Conservation (phyloP, 2,888 invertebrate species). For the Cheilosia soror region DNA sequence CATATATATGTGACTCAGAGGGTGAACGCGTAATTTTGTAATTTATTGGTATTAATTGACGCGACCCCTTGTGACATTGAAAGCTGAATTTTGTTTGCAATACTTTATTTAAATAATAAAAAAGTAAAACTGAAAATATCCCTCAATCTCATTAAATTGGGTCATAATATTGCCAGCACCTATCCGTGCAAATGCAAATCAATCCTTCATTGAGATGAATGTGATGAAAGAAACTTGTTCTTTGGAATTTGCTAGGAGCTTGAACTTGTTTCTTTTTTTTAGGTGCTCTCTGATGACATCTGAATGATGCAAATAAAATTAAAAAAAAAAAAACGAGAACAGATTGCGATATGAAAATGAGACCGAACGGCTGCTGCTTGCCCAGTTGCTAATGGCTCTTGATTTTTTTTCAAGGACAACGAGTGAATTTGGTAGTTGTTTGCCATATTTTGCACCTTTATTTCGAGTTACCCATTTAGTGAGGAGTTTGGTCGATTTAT, state of each 20-base stretch:
- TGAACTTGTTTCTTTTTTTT: conserved; percentile 49
- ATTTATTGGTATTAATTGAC: conserved; percentile 42
- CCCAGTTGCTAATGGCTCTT: conserved; percentile 40
- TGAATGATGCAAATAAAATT: conserved; percentile 3
- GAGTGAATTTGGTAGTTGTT: conserved; percentile 21
- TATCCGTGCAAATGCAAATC: conserved; percentile 26
- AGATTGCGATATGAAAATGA: conserved; percentile 36
- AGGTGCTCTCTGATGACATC: conserved; percentile 15
- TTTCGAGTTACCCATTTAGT: conserved; percentile 33
- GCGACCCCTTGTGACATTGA: conserved; percentile 44
- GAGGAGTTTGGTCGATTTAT: conserved; percentile 11
- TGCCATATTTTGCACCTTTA: conserved; percentile 30
- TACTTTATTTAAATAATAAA: background rate
- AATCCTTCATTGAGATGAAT: conserved; percentile 34
- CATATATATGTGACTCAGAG: conserved; percentile 28
- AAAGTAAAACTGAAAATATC: conserved; percentile 11
- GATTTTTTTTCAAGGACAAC: conserved; percentile 61
- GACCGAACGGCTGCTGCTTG: conserved; percentile 23
- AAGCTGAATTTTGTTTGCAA: conserved; percentile 27
- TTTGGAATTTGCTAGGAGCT: conserved; percentile 51
- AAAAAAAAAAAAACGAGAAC: background rate
- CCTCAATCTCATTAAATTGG: conserved; percentile 46
- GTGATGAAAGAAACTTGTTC: conserved; percentile 41
- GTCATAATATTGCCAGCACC: conserved; percentile 24
- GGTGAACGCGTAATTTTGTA: conserved; percentile 51